Conservation (phyloP, 2,888 invertebrate species). For the Perizoma affinitatum region DNA sequence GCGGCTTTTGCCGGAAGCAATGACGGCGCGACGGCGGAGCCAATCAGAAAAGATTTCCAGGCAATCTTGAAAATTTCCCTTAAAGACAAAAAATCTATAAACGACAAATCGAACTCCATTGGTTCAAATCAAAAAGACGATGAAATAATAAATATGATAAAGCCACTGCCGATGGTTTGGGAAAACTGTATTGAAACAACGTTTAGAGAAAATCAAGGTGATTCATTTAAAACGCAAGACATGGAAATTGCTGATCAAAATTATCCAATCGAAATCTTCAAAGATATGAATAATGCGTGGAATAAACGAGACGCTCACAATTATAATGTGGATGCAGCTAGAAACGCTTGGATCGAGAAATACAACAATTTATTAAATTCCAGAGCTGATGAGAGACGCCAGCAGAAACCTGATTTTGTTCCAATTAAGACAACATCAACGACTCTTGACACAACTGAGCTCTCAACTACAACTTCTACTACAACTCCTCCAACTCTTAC, state of each 20-base stretch:
- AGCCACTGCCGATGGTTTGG: constrained; percentile 64
- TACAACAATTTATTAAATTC: constrained; percentile 61
- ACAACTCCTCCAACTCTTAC: background rate
- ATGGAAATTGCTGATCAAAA: constrained; percentile 53
- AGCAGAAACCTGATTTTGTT: constrained; percentile 54
- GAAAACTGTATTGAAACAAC: constrained; percentile 68
- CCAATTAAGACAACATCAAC: constrained; percentile 46
- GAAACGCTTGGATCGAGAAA: constrained; percentile 64
- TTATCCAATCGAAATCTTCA: constrained; percentile 39
- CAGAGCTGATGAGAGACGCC: constrained; percentile 57
- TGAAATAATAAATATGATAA: constrained; percentile 32
- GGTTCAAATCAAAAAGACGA: constrained; percentile 45
- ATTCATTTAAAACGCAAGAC: constrained; percentile 48
- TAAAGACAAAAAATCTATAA: constrained; percentile 57
- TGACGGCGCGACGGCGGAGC: constrained; percentile 48
- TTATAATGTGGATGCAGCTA: constrained; percentile 52
- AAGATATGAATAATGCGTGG: constrained; percentile 50
- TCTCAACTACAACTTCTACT: background rate
- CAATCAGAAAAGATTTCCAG: constrained; percentile 66
- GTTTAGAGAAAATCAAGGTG: constrained; percentile 51
- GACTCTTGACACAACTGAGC: constrained; percentile 2
- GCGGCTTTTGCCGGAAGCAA: constrained; percentile 73
- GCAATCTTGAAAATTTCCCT: constrained; percentile 69
- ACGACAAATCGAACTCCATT: constrained; percentile 46
- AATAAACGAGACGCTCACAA: constrained; percentile 55